A percentile compares a stretch with the other conserved stretches of the same genome.
Conservation (phyloP, 1,140 invertebrate species). For the Cyrtorhinus lividipennis region DNA sequence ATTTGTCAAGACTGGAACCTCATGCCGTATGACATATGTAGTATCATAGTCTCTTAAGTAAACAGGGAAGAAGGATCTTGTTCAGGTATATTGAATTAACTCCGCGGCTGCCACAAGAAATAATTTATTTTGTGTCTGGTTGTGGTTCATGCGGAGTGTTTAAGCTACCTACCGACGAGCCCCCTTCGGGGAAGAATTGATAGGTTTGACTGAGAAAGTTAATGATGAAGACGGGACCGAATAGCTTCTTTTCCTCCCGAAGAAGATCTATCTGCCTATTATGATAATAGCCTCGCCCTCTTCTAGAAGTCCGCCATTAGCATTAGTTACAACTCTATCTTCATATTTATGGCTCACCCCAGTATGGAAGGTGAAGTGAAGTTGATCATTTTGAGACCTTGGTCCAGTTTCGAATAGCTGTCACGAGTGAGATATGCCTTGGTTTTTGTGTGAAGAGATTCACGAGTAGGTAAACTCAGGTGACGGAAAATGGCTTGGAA, state of each 20-base stretch:
- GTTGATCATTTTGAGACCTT: too few relatives aligned
- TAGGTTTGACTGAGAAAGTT: conserved; percentile 8
- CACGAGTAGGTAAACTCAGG: too few relatives aligned
- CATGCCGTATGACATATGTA: too few relatives aligned
- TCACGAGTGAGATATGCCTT: too few relatives aligned
- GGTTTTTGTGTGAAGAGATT: too few relatives aligned
- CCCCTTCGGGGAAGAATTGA: background rate
- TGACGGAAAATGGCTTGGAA: too few relatives aligned
- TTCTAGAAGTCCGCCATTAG: background rate
- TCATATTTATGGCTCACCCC: conserved; percentile 1
- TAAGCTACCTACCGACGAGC: background rate
- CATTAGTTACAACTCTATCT: conserved; percentile 7
- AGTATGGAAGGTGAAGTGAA: too few relatives aligned
- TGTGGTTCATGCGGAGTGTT: background rate
- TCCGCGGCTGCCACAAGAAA: background rate
- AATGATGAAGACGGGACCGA: conserved; percentile 3
- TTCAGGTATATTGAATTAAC: background rate
- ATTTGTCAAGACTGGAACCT: too few relatives aligned
- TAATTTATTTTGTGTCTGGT: background rate
- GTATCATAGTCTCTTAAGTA: too few relatives aligned
- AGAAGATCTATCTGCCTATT: conserved; percentile 8
- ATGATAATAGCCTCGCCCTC: background rate
- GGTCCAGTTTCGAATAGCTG: too few relatives aligned
- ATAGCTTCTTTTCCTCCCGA: conserved; percentile 1
- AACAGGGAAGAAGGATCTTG: too few relatives aligned